A percentile compares a stretch with the other conserved stretches of the same genome.
Evolutionary conservation across 2,113 vertebrate species (phyloP).

Genomic region (Heterotis niloticus): DNA sequence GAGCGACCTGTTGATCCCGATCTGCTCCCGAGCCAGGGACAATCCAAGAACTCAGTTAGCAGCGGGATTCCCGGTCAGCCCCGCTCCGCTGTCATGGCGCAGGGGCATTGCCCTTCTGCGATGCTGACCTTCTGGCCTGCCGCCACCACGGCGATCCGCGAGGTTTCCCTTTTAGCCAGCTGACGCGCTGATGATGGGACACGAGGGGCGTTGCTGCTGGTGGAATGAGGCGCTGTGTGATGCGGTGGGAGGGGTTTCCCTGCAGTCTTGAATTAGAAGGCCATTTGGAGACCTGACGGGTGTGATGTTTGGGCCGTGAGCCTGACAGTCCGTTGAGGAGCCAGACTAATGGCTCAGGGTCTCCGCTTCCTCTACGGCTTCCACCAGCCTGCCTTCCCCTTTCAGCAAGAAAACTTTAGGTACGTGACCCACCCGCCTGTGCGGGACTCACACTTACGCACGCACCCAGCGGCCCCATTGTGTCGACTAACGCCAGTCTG

Average conservation of each 20-base stretch:
- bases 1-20: not conserved
- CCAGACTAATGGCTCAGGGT: not conserved
- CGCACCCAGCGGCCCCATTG: slow-evolving; percentile 32
- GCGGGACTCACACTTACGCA: slow-evolving; percentile 25
- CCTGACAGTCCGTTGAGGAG: not conserved
- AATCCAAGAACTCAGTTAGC: no score
- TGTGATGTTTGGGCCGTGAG: not conserved
- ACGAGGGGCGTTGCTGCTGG: not conserved
- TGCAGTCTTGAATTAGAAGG: not conserved
- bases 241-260: no score
- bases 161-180: not conserved
- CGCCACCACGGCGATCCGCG: not conserved
- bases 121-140: not conserved
- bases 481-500: slow-evolving; percentile 37
- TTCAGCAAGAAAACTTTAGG: not conserved
- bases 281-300: not conserved
- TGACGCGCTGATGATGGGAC: not conserved
- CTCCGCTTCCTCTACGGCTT: no score
- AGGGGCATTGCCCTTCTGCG: not conserved
- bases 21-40: no score
- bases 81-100: not conserved
- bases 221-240: not conserved
- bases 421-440: slow-evolving; percentile 2
- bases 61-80: not conserved
- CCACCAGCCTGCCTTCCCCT: no score